A percentile compares a stretch with the other conserved stretches of the same genome.
phyloP scores from a whole-genome alignment of 2,888 invertebrate species.

The Agonopterix alstromeriana region DNA sequence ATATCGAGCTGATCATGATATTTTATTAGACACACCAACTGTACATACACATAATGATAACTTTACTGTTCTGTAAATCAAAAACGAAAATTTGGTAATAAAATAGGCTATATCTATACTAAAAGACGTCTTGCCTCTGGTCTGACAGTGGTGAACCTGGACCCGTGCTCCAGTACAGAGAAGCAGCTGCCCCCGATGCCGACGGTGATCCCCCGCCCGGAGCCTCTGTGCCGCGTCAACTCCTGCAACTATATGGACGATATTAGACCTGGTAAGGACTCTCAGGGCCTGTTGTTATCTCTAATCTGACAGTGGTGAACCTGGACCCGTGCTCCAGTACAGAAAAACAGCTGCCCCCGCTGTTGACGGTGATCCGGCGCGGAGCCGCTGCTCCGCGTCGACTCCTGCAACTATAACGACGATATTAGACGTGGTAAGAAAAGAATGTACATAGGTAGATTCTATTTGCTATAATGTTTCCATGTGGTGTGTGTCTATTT shows the following conservation, averaged over 20 bases:
- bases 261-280: constrained; percentile 11
- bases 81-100: no score
- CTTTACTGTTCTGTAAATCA: no score
- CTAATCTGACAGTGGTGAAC: constrained; percentile 17
- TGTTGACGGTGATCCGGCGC: constrained; percentile 8
- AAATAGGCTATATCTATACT: no score
- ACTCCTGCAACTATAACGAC: neutral
- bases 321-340: constrained; percentile 30
- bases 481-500: no score
- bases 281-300: neutral
- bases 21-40: no score
- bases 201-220: constrained; percentile 5
- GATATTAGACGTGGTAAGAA: neutral
- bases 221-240: constrained; percentile 10
- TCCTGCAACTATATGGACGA: constrained; percentile 16
- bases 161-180: constrained; percentile 26
- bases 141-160: constrained; percentile 24
- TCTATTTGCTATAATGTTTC: neutral
- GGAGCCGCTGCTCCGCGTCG: constrained; percentile 9
- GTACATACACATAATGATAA: no score
- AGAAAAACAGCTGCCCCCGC: constrained; percentile 6
- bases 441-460: neutral
- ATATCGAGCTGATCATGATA: no score
- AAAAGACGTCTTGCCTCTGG: neutral
- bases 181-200: constrained; percentile 10